Conservation (phyloP, 2,888 invertebrate species). For the Stenotaenia linearis region DNA sequence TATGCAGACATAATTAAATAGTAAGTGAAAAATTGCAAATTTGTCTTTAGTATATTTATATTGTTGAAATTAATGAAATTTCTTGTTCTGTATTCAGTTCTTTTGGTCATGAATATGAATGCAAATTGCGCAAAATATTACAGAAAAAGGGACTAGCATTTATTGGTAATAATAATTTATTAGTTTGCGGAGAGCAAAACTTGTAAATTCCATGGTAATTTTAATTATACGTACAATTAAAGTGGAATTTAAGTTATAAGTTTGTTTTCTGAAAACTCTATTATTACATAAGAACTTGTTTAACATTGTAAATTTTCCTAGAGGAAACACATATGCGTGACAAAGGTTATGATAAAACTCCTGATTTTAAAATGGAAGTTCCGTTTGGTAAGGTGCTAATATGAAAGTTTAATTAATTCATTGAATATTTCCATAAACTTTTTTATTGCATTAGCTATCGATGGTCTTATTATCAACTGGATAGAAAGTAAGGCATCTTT, state of each 20-base stretch:
- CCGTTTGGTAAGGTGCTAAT: conserved; percentile 61
- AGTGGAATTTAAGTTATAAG: no score
- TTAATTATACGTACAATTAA: no score
- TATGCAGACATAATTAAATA: conserved; percentile 70
- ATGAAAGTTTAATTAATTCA: no score
- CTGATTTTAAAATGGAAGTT: conserved; percentile 83
- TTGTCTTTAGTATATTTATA: no score
- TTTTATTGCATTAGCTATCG: conserved; percentile 54
- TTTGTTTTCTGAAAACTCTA: no score
- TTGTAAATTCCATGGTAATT: no score
- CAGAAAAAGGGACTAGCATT: conserved; percentile 55
- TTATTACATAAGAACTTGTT: no score
- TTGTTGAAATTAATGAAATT: no score
- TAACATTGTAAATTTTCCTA: no score
- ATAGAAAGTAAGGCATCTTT: conserved; percentile 95
- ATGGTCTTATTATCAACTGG: conserved; percentile 85
- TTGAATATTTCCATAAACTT: no score
- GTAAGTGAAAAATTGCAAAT: no score
- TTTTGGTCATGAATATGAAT: conserved; percentile 79
- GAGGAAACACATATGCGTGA: conserved; percentile 74
- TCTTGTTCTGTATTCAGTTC: conserved; percentile 52
- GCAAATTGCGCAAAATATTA: conserved; percentile 62
- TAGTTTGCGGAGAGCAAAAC: no score
- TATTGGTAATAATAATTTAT: conserved; percentile 43
- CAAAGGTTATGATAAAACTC: conserved; percentile 89